These are phyloP conservation scores for Tanaodytes sp. DNA, from an alignment of 2,888 invertebrate genomes.

Conservation along the genomic window DNA sequence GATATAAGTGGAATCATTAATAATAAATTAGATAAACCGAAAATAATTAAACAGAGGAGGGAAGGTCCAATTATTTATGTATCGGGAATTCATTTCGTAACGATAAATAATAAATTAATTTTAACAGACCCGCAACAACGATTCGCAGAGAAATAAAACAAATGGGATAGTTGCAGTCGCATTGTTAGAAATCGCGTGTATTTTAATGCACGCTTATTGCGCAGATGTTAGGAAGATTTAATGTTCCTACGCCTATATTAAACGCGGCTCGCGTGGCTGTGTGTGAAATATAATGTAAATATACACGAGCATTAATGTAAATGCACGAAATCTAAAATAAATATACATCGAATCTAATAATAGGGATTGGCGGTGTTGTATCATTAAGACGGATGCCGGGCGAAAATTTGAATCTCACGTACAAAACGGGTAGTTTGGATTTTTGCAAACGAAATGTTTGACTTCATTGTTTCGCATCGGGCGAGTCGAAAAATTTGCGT, in stretches of 20 bases:
- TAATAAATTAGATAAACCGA: too few species aligned
- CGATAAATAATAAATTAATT: too few species aligned
- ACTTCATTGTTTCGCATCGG: conserved; percentile 41
- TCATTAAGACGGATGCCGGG: conserved; percentile 13
- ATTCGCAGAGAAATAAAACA: too few species aligned
- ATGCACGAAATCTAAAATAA: conserved; percentile 45
- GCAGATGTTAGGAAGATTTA: conserved; percentile 35
- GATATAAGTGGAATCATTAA: too few species aligned
- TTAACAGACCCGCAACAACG: too few species aligned
- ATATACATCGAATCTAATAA: conserved; percentile 47
- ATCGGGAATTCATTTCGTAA: too few species aligned
- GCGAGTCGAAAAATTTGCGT: conserved; percentile 35
- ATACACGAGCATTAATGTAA: conserved; percentile 45
- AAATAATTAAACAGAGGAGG: too few species aligned
- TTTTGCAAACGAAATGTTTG: conserved; percentile 34
- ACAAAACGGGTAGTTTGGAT: conserved; percentile 21
- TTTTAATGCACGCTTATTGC: conserved; percentile 39
- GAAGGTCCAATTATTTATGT: too few species aligned
- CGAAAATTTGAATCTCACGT: conserved; percentile 47
- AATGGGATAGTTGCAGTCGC: not conserved
- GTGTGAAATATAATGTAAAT: conserved; percentile 47
- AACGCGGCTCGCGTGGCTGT: conserved; percentile 29
- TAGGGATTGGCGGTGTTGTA: conserved; percentile 9
- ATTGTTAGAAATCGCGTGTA: conserved; percentile 39
- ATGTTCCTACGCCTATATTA: conserved; percentile 27